Evolutionary conservation across 1,140 invertebrate species (phyloP).

Genomic region (Coptotermes formosanus): DNA sequence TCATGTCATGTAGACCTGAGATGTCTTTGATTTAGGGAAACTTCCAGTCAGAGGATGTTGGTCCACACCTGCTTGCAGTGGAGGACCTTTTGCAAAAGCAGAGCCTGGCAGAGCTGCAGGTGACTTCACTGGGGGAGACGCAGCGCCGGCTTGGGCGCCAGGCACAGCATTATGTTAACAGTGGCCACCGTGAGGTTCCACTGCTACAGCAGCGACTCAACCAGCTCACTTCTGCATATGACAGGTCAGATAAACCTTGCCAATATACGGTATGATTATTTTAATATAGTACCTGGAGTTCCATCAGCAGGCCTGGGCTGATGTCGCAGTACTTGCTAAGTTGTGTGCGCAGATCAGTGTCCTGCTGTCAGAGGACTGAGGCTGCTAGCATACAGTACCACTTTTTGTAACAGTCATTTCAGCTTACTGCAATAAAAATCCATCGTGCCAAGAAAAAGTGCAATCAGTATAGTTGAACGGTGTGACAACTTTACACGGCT

Average conservation of each 20-base stretch:
- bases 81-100: slow-evolving; percentile 94
- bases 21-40: slow-evolving; percentile 55
- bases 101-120: slow-evolving; percentile 85
- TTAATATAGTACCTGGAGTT: too few relatives aligned
- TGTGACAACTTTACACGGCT: too few relatives aligned
- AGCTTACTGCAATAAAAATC: too few relatives aligned
- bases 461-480: too few relatives aligned
- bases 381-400: too few relatives aligned
- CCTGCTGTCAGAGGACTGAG: too few relatives aligned
- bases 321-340: too few relatives aligned
- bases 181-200: slow-evolving; percentile 59
- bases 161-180: slow-evolving; percentile 53
- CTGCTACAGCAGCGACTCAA: slow-evolving; percentile 67
- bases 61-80: slow-evolving; percentile 87
- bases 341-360: too few relatives aligned
- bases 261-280: neutral
- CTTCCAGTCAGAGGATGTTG: slow-evolving; percentile 84
- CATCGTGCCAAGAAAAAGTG: too few relatives aligned
- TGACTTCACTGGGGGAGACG: slow-evolving; percentile 80
- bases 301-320: too few relatives aligned
- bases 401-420: too few relatives aligned
- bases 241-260: slow-evolving; percentile 51
- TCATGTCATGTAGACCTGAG: too few relatives aligned
- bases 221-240: slow-evolving; percentile 68
- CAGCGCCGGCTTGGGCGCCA: slow-evolving; percentile 74